Evolutionary conservation across 1,140 invertebrate genomes (phyloP).

Genomic region (Pachypeltis micranthus): DNA sequence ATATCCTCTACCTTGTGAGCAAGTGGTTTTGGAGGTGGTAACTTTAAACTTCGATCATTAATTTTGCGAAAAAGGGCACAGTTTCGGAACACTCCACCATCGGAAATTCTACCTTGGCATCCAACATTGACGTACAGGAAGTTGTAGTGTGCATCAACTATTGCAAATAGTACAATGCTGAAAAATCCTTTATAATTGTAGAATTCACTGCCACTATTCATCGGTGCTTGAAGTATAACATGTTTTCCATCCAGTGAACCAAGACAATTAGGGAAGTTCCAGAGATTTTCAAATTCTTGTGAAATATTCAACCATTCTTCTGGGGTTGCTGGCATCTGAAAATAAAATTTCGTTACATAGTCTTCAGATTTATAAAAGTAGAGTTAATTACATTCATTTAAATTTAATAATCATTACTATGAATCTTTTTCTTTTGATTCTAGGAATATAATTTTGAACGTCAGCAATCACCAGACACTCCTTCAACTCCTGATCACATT

Average conservation of each 20-base stretch:
- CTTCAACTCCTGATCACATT: background rate
- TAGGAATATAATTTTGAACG: background rate
- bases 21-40: slow-evolving; percentile 29
- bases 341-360: no score
- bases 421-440: slow-evolving; percentile 12
- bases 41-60: slow-evolving; percentile 27
- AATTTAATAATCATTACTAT: slow-evolving; percentile 12
- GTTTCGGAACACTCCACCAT: slow-evolving; percentile 32
- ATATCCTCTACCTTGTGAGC: slow-evolving; percentile 23
- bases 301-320: background rate
- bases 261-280: slow-evolving; percentile 34
- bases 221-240: slow-evolving; percentile 34
- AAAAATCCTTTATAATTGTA: slow-evolving; percentile 41
- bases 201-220: slow-evolving; percentile 35
- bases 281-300: slow-evolving; percentile 1
- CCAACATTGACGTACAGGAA: slow-evolving; percentile 24
- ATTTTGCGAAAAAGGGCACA: slow-evolving; percentile 30
- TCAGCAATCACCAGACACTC: background rate
- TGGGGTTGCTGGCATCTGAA: background rate
- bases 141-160: slow-evolving; percentile 36
- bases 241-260: slow-evolving; percentile 41
- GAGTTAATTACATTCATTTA: slow-evolving; percentile 12
- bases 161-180: slow-evolving; percentile 39
- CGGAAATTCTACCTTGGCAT: slow-evolving; percentile 34
- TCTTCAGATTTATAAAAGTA: slow-evolving; percentile 13